Evolutionary conservation across 2,113 vertebrate species (phyloP), one percentile per base, ranked within the genome.

Genomic region (Eonycteris spelaea): DNA sequence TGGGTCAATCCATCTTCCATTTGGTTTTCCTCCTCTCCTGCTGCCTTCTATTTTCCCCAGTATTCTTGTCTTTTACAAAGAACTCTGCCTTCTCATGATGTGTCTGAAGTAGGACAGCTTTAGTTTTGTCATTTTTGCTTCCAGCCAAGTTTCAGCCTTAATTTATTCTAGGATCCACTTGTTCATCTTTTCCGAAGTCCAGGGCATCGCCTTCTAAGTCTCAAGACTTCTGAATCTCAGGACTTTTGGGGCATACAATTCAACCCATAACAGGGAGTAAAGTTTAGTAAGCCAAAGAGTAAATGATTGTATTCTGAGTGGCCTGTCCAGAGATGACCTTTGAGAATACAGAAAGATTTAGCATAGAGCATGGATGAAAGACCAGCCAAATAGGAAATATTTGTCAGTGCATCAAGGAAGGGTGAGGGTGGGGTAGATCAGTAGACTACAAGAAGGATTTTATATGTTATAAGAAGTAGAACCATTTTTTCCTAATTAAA

Each of bases 391-490:
- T 6, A 88, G 14, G 16, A 67, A 88, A 73, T 35, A 38, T 43
- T 53, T 38, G 9, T 30, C 18, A 67, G 10, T 40, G 51, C 22
- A 21, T n/a, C 65, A 59, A 1, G 19, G 19, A 35, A 26, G 45
- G 45, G 45, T 48, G 45, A 0, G 30, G 1, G 2, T 22, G 3
- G 21, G 3, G 1, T 7, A 14, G 2, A 4, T 26, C 33, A 11
- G 14, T 33, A 30, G 7, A 40, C 5, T 38, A 55, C 57, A 57
- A 3, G 24, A 28, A 53, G 26, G 7, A 82, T 33, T 43, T 45
- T 35, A 26, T 88, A 77, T 14, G 71, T 77, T 38, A 5, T 43
- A 57, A 86, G 11, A 7, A 77, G 18, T 26, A 45, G 40, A 91
- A 61, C 8, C 48, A 26, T 11, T 87, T 92, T 43, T 11, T 55